Percentiles rank a stretch among this genome's conserved stretches.
Conservation (phyloP, 2,888 invertebrate genomes). For the Lasiommata megera region DNA sequence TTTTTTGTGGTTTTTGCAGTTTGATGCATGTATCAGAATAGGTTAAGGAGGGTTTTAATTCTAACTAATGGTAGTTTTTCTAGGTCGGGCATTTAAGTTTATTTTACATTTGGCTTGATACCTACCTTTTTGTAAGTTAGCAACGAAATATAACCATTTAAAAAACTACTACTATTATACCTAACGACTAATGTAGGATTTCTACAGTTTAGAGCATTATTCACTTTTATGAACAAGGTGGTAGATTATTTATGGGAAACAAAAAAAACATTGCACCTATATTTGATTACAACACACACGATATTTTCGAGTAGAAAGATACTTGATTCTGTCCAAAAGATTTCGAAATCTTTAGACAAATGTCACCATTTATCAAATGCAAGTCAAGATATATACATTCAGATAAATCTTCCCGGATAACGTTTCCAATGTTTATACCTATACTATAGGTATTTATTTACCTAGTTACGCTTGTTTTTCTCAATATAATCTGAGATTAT, state of each 20-base stretch:
- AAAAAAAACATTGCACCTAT: neutral
- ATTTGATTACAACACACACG: constrained; percentile 1
- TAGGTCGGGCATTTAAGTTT: no score
- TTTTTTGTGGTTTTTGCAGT: no score
- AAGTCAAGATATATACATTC: neutral
- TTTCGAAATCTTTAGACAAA: constrained; percentile 3
- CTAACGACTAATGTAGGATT: no score
- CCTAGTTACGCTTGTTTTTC: no score
- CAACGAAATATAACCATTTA: no score
- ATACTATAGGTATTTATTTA: neutral
- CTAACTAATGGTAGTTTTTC: no score
- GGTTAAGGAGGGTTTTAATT: no score
- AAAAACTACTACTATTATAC: no score
- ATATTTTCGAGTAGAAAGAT: neutral
- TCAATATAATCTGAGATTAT: neutral
- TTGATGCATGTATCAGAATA: no score
- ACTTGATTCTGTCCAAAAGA: neutral
- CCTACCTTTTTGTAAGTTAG: no score
- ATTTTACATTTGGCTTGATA: no score
- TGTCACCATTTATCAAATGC: neutral
- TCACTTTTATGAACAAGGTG: neutral
- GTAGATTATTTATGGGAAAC: neutral
- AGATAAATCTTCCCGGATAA: neutral
- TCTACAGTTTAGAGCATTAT: neutral
- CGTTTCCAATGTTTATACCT: neutral